phyloP scores from a whole-genome alignment of 92 coral and sea anemone species.

The Micromussa lordhowensis region DNA sequence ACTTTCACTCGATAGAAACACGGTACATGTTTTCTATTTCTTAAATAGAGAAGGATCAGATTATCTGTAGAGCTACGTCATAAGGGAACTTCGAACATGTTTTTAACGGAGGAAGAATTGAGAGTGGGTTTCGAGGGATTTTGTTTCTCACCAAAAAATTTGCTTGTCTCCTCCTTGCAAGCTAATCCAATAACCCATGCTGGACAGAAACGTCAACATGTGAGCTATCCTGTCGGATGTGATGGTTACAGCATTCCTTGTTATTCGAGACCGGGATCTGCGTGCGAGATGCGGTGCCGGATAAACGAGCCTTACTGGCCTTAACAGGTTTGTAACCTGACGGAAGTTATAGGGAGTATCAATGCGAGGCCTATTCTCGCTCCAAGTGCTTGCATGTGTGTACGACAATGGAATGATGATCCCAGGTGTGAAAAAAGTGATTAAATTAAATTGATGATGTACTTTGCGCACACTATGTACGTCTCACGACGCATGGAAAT shows the following conservation, averaged over 20 bases:
- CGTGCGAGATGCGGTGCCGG: conserved; percentile 67
- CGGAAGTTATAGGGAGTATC: conserved; percentile 78
- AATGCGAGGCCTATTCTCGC: conserved; percentile 78
- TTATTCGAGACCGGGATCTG: conserved; percentile 44
- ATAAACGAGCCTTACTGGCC: conserved; percentile 65
- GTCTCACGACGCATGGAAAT: too few species aligned
- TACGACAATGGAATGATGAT: conserved; percentile 86
- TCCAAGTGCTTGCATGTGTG: conserved; percentile 82
- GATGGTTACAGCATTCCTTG: conserved; percentile 14
- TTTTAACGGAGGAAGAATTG: too few species aligned
- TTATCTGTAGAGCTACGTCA: too few species aligned
- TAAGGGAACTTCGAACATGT: too few species aligned
- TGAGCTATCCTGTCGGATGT: conserved; percentile 9
- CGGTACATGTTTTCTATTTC: too few species aligned
- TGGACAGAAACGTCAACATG: background rate
- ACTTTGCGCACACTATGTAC: too few species aligned
- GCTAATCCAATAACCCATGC: conserved; percentile 13
- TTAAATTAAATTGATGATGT: too few species aligned
- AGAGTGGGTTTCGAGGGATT: too few species aligned
- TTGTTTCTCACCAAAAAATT: background rate
- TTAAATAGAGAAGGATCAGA: too few species aligned
- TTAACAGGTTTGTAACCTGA: conserved; percentile 75
- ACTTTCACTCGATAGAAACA: too few species aligned
- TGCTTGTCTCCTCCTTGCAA: background rate
- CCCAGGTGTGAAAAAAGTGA: conserved; percentile 63